Evolutionary conservation across 2,888 invertebrate species (phyloP).

Genomic region (Monochamus alternatus): DNA sequence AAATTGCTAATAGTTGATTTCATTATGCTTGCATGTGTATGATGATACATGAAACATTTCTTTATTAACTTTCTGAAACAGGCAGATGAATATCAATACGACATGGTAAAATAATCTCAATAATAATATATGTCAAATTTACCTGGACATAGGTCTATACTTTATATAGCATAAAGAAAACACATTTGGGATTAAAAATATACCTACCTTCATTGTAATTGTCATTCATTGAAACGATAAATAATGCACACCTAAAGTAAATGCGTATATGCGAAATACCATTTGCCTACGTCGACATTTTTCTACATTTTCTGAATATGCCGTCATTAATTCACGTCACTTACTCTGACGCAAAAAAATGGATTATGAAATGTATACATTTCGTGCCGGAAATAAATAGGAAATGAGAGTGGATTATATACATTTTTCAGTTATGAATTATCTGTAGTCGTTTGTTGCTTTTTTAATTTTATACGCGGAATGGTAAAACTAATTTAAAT

Average conservation of each 20-base stretch:
- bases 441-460: not conserved
- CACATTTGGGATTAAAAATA: too few species aligned
- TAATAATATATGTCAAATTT: too few species aligned
- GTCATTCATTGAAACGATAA: not conserved
- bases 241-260: not conserved
- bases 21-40: too few species aligned
- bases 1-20: too few species aligned
- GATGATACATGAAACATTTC: too few species aligned
- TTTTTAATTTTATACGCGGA: too few species aligned
- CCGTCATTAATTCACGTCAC: constrained; percentile 10
- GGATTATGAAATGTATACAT: not conserved
- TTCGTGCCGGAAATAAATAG: constrained; percentile 10
- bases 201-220: not conserved
- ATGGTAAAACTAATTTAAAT: too few species aligned
- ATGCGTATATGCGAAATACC: not conserved
- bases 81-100: too few species aligned
- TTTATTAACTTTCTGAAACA: too few species aligned
- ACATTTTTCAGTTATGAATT: not conserved
- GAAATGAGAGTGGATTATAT: constrained; percentile 8
- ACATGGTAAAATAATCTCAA: too few species aligned
- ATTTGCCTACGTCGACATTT: not conserved
- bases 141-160: too few species aligned
- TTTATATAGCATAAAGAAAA: too few species aligned
- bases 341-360: not conserved
- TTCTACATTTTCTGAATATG: not conserved